A percentile compares a stretch with the other conserved stretches of the same genome.
Conservation (phyloP, 2,888 invertebrate genomes). For the Chydorus sphaericus region DNA sequence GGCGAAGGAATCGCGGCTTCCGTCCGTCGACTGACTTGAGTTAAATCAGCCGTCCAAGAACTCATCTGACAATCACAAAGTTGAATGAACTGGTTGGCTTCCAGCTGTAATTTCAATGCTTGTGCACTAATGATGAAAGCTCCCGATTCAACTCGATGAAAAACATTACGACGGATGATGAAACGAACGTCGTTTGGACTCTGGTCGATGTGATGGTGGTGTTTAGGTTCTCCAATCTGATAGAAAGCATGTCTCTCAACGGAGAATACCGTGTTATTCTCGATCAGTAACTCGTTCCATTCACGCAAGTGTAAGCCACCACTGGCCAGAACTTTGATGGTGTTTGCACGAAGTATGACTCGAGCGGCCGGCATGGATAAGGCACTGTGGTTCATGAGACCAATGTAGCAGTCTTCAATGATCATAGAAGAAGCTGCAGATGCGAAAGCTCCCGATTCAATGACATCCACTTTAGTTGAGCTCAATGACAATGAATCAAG, state of each 20-base stretch:
- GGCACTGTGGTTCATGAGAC: conserved; percentile 8
- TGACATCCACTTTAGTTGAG: neutral
- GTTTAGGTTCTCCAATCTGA: conserved; percentile 12
- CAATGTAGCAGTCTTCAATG: neutral
- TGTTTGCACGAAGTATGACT: conserved; percentile 5
- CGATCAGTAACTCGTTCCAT: conserved; percentile 15
- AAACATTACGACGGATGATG: conserved; percentile 2
- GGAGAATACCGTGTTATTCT: conserved; percentile 12
- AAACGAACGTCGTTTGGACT: neutral
- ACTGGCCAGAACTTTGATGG: conserved; percentile 1
- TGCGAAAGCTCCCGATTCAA: neutral
- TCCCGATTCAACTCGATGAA: conserved; percentile 8
- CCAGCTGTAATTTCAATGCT: conserved; percentile 3
- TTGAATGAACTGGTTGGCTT: conserved; percentile 9
- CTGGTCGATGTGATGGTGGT: no score
- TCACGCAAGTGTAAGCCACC: conserved; percentile 8
- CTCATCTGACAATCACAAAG: conserved; percentile 10
- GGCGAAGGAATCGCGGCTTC: neutral
- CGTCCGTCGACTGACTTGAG: conserved; percentile 10
- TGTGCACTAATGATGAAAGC: conserved; percentile 13
- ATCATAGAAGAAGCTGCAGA: conserved; percentile 3
- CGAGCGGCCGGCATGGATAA: conserved; percentile 12
- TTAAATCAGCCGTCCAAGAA: conserved; percentile 12
- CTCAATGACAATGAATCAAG: conserved; percentile 10
- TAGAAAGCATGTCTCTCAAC: conserved; percentile 14